Conservation (phyloP, 2,888 invertebrate species). For the Vannuccia rotundouncinata region DNA sequence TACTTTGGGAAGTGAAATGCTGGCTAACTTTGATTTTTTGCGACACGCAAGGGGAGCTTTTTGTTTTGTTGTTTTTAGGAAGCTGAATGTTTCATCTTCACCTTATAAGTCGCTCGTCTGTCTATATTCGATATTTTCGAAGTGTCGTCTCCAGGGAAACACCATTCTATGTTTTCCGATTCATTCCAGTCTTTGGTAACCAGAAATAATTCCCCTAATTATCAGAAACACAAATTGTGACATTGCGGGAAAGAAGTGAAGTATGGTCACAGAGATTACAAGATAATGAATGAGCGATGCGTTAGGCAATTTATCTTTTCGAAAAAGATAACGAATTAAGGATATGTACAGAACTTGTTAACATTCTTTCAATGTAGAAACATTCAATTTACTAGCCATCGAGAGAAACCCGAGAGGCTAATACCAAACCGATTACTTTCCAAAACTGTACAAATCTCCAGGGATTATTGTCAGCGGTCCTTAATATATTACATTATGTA, state of each 20-base stretch:
- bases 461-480: background rate
- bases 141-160: background rate
- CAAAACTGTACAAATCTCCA: background rate
- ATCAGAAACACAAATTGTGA: background rate
- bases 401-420: background rate
- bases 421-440: background rate
- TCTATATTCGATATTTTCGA: background rate
- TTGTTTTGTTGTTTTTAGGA: background rate
- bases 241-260: background rate
- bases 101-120: background rate
- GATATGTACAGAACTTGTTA: background rate
- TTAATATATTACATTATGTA: background rate
- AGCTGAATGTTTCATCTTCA: background rate
- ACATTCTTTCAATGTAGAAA: background rate
- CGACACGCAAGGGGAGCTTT: background rate
- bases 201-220: background rate
- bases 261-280: background rate
- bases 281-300: background rate
- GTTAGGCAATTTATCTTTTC: background rate
- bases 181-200: too few species aligned
- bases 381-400: background rate
- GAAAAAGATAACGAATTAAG: background rate
- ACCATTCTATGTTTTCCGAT: too few species aligned
- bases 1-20: background rate
- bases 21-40: background rate